Base-by-base conservation (phyloP, 2,113 vertebrate species). In the Peromyscus polionotus region DNA sequence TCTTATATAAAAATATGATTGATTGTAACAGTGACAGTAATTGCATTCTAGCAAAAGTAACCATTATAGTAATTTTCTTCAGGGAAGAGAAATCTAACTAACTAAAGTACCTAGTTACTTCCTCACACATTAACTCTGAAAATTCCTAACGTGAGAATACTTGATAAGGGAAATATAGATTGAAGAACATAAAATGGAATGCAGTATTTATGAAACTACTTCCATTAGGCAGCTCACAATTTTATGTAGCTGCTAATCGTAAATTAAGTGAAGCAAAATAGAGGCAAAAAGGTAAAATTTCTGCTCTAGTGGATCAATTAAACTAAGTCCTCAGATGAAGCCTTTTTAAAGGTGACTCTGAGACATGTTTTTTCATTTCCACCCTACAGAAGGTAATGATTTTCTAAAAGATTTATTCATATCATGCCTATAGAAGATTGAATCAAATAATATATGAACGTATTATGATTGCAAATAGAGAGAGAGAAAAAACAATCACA, bases 41-140 rank as follows among this genome's bases (percentile, higher is more conserved):
- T 99, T 99, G 98, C 98, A 98, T 99, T 99, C 98, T 97, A 98
- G 98, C 98, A 98, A 98, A 99, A 99, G 98, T 98, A 99, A 98
- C 98, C 98, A 99, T 99, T 99, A 99, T 98, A 98, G 98, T 98
- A 98, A 98, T 99, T 99, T 99, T 99, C 98, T 98, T 98, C 97
- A 93, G 88, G 94, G 96, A 99, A 99, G 98, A 99, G 98, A 98
- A 98, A 98, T 98, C 98, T 98, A 98, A 98, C 98, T 99, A 99
- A 98, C 98, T 98, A 76, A 98, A 98, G 98, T 98, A 98, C 98
- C 98, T 98, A 98, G 98, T 98, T 99, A 98, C 98, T 99, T 98
- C 96, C 98, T 98, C 98, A 98, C 93, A 98, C 98, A 98, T 98
- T 98, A 98, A 98, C 98, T 98, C 57, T 80, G 97, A 98, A 98